Evolutionary conservation across 2,888 invertebrate species (phyloP).

Genomic region (Alcis repandata): DNA sequence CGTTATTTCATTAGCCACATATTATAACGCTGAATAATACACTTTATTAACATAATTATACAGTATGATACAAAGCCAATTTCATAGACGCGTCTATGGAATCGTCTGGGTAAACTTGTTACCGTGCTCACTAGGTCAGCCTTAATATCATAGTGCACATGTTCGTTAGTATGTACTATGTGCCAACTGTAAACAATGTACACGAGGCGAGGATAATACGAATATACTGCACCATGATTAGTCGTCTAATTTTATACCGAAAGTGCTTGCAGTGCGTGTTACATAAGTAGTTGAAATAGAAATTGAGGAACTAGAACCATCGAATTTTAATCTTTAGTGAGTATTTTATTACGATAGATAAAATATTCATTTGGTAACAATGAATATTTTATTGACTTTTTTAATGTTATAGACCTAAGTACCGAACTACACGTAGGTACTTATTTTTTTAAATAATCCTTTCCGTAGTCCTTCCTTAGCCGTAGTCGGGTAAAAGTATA

Average conservation of each 20-base stretch:
- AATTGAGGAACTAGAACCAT: neutral
- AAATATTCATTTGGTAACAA: no score
- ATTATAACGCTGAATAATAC: slow-evolving; percentile 18
- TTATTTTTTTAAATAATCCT: no score
- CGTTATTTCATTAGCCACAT: slow-evolving; percentile 11
- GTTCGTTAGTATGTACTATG: slow-evolving; percentile 27
- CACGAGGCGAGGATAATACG: slow-evolving; percentile 26
- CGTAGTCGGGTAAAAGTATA: no score
- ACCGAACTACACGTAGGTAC: no score
- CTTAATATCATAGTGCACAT: slow-evolving; percentile 41
- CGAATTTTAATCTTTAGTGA: neutral
- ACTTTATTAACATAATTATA: slow-evolving; percentile 37
- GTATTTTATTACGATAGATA: no score
- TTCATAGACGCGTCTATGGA: slow-evolving; percentile 50
- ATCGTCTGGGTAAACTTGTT: slow-evolving; percentile 58
- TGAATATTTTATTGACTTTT: no score
- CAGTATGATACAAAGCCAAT: no score
- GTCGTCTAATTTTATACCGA: slow-evolving; percentile 7
- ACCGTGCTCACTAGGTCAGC: slow-evolving; percentile 52
- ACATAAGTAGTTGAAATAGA: neutral
- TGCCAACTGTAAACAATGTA: slow-evolving; percentile 39
- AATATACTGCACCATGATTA: slow-evolving; percentile 24
- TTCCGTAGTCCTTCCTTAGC: no score
- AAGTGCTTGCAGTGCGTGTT: slow-evolving; percentile 3
- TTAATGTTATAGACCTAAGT: no score